Evolutionary conservation across 2,888 invertebrate species (phyloP).

Genomic region (Tryphoninae sp.): DNA sequence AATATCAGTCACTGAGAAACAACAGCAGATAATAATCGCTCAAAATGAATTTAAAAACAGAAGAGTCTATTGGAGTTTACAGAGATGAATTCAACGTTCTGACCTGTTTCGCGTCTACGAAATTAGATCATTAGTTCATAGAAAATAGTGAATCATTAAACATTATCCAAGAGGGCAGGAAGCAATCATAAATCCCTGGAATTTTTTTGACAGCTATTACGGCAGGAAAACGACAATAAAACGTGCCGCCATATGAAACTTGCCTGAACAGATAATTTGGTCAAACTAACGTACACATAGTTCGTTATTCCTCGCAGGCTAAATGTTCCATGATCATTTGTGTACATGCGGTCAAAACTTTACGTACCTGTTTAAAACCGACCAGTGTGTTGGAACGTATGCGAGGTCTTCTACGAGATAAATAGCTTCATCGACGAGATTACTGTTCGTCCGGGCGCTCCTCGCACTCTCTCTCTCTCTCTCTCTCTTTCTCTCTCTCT

Average conservation of each 20-base stretch:
- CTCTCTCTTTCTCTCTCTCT: conserved; percentile 14
- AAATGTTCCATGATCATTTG: conserved; percentile 1
- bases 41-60: too few relatives aligned
- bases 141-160: too few relatives aligned
- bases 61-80: too few relatives aligned
- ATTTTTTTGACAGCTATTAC: too few relatives aligned
- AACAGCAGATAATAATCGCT: too few relatives aligned
- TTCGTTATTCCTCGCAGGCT: background rate
- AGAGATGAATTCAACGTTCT: too few relatives aligned
- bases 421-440: conserved; percentile 54
- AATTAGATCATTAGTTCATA: too few relatives aligned
- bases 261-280: conserved; percentile 41
- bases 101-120: too few relatives aligned
- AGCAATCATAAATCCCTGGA: too few relatives aligned
- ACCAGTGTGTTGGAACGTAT: conserved; percentile 1
- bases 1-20: too few relatives aligned
- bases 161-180: too few relatives aligned
- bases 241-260: background rate
- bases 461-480: conserved; percentile 17
- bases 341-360: background rate
- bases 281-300: conserved; percentile 15
- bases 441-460: conserved; percentile 52
- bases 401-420: conserved; percentile 37
- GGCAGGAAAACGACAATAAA: too few relatives aligned
- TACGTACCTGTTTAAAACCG: conserved; percentile 26